A percentile compares a stretch with the other conserved stretches of the same genome.
These are phyloP conservation scores for Hydrophis major DNA, from an alignment of 2,797 vertebrate species.

Conservation along the genomic window DNA sequence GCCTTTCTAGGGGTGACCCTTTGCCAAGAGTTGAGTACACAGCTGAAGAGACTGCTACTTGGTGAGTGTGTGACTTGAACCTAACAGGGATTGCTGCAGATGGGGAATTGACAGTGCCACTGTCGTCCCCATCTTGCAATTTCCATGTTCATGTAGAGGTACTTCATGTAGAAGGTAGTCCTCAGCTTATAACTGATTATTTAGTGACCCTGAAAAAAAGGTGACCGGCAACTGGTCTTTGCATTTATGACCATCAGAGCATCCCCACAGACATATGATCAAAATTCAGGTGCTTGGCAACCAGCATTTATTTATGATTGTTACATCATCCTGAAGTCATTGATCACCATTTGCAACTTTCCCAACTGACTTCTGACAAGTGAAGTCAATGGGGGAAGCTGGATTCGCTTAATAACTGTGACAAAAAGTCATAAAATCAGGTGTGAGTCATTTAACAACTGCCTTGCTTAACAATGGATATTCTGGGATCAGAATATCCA, in stretches of 20 bases:
- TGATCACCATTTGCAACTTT: too few relatives aligned
- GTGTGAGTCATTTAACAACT: too few relatives aligned
- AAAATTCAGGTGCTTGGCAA: neutral
- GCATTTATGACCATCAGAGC: neutral
- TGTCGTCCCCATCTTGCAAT: neutral
- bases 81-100: neutral
- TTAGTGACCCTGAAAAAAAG: neutral
- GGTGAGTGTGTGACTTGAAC: constrained; percentile 68
- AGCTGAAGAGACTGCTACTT: constrained; percentile 77
- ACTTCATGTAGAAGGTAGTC: neutral
- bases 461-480: too few relatives aligned
- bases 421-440: too few relatives aligned
- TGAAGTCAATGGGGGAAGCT: too few relatives aligned
- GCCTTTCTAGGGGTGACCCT: constrained; percentile 72
- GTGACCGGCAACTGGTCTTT: neutral
- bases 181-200: neutral
- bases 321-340: too few relatives aligned
- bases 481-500: too few relatives aligned
- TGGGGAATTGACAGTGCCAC: neutral
- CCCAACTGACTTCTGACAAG: too few relatives aligned
- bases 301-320: neutral
- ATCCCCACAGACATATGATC: neutral
- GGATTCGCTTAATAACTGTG: too few relatives aligned
- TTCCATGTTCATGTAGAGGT: neutral
- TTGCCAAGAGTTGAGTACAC: constrained; percentile 79